These are phyloP conservation scores for Casuarius casuarius DNA, from an alignment of 2,113 vertebrate species.

Conservation along the genomic window DNA sequence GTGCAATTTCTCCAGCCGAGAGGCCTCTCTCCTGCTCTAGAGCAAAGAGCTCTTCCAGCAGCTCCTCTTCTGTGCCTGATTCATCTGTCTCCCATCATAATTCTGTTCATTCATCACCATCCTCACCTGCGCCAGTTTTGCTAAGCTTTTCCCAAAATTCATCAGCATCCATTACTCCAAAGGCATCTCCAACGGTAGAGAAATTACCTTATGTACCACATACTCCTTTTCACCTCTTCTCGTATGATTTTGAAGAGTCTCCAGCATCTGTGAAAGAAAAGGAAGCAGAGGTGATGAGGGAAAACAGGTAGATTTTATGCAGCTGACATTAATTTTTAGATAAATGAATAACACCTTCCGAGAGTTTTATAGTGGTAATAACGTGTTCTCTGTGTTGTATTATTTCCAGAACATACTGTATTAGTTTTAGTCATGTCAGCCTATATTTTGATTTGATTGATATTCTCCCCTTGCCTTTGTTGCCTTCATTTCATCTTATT, in stretches of 20 bases:
- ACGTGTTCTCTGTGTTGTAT: neutral
- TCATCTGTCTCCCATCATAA: slow-evolving; percentile 40
- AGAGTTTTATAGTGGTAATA: neutral
- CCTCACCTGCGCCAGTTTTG: slow-evolving; percentile 34
- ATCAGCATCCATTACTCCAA: slow-evolving; percentile 70
- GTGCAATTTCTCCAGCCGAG: slow-evolving; percentile 48
- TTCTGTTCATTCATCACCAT: slow-evolving; percentile 54
- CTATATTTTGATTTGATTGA: neutral
- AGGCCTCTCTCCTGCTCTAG: neutral
- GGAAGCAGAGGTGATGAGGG: slow-evolving; percentile 76
- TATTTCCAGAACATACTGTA: neutral
- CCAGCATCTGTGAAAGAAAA: slow-evolving; percentile 75
- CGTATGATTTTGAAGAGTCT: slow-evolving; percentile 86
- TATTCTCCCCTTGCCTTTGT: neutral
- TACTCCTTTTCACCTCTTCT: slow-evolving; percentile 92
- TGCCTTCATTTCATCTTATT: neutral
- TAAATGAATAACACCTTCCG: neutral
- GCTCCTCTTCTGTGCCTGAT: slow-evolving; percentile 52
- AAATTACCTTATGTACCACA: slow-evolving; percentile 91
- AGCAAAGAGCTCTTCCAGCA: neutral
- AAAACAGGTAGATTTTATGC: slow-evolving; percentile 81
- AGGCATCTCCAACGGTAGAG: slow-evolving; percentile 75
- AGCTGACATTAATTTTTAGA: neutral
- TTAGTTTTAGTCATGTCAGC: neutral
- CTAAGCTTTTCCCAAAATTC: slow-evolving; percentile 69